Evolutionary conservation across 2,113 vertebrate genomes (phyloP).

Genomic region (Vombatus ursinus): DNA sequence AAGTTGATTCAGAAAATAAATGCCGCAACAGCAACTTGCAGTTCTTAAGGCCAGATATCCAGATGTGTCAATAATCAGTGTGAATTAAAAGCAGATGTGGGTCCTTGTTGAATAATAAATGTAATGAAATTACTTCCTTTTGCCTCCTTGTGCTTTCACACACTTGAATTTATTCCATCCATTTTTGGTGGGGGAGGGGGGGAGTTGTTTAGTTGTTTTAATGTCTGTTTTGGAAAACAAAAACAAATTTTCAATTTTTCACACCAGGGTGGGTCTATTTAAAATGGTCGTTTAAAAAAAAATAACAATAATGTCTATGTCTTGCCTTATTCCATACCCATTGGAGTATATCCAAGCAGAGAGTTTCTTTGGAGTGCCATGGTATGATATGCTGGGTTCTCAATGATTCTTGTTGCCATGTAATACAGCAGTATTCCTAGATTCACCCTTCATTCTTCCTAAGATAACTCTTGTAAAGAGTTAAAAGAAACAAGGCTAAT

Average conservation of each 20-base stretch:
- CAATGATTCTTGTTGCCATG: slow-evolving; percentile 2
- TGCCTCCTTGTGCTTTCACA: slow-evolving; percentile 83
- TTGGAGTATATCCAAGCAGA: slow-evolving; percentile 36
- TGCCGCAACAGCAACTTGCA: slow-evolving; percentile 87
- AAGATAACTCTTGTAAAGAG: background rate
- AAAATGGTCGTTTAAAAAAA: slow-evolving; percentile 44
- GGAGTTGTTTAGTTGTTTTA: slow-evolving; percentile 70
- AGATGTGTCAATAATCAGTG: slow-evolving; percentile 92
- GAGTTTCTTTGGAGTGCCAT: background rate
- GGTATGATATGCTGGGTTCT: background rate
- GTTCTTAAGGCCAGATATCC: slow-evolving; percentile 86
- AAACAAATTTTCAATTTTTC: slow-evolving; percentile 61
- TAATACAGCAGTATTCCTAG: background rate
- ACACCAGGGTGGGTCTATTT: background rate
- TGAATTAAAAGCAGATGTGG: slow-evolving; percentile 90
- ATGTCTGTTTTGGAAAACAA: slow-evolving; percentile 59
- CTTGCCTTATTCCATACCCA: slow-evolving; percentile 42
- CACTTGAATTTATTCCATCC: slow-evolving; percentile 81
- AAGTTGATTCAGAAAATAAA: slow-evolving; percentile 88
- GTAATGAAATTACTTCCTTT: slow-evolving; percentile 88
- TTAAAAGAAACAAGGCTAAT: slow-evolving; percentile 8
- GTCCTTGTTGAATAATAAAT: slow-evolving; percentile 86
- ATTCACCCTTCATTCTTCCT: background rate
- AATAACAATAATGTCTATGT: slow-evolving; percentile 25
- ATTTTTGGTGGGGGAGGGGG: slow-evolving; percentile 30